Percentiles rank a stretch among this genome's conserved stretches.
phyloP scores from a whole-genome alignment of 1,140 invertebrate genomes.

The Anadara kagoshimensis region DNA sequence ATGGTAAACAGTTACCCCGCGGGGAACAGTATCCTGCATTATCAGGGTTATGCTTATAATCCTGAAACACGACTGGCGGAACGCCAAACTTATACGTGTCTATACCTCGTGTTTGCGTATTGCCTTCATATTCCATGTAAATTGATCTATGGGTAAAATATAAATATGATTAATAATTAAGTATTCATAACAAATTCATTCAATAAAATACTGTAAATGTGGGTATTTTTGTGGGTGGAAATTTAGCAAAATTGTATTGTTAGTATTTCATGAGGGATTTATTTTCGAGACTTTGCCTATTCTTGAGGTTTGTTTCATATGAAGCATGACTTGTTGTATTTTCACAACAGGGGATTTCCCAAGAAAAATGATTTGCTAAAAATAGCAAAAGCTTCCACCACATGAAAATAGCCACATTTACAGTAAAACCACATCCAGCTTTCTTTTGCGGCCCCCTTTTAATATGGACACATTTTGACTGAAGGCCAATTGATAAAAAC shows the following conservation, averaged over 20 bases:
- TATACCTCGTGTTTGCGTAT: constrained; percentile 43
- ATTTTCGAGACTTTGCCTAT: background rate
- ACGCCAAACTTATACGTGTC: constrained; percentile 49
- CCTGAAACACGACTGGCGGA: constrained; percentile 51
- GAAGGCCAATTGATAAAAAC: too few species aligned
- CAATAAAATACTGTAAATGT: background rate
- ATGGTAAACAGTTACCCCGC: constrained; percentile 44
- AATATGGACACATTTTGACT: too few species aligned
- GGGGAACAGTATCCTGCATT: constrained; percentile 65
- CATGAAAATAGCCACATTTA: too few species aligned
- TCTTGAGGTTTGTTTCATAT: too few species aligned
- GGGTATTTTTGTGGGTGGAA: too few species aligned
- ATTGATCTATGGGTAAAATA: constrained; percentile 49
- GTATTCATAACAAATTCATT: background rate
- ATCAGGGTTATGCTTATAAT: constrained; percentile 51
- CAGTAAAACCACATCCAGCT: too few species aligned
- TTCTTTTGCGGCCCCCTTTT: too few species aligned
- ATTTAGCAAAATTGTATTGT: background rate
- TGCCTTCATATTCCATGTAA: constrained; percentile 43
- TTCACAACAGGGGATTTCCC: too few species aligned
- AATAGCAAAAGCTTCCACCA: too few species aligned
- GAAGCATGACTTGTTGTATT: too few species aligned
- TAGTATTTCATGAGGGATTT: background rate
- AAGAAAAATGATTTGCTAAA: too few species aligned
- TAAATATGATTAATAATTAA: background rate